A percentile compares a stretch with the other conserved stretches of the same genome.
Evolutionary conservation across 2,797 vertebrate species (phyloP).

Genomic region (Pogoniulus pusillus): DNA sequence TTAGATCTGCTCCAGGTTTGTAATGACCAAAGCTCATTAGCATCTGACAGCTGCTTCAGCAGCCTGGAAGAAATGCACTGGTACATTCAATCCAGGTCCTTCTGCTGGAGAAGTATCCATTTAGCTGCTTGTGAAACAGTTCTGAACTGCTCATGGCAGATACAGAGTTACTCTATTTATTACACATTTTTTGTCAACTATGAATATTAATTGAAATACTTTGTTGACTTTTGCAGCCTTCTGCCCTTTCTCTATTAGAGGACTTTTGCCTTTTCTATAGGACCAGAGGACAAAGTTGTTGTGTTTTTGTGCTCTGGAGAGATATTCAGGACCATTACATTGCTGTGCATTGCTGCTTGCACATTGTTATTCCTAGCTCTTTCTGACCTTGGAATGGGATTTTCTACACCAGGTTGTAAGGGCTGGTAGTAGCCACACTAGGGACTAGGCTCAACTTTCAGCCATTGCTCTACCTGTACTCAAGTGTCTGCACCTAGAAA

Average conservation of each 20-base stretch:
- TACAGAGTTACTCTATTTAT: background rate
- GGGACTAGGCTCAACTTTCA: background rate
- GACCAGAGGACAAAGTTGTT: background rate
- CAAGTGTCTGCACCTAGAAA: background rate
- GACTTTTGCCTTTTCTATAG: background rate
- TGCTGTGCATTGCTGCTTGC: background rate
- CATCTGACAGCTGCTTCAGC: conserved; percentile 61
- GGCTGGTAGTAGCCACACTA: background rate
- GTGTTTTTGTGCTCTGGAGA: background rate
- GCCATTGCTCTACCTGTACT: background rate
- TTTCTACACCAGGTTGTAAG: rapidly evolving
- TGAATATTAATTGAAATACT: background rate
- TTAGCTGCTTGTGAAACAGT: background rate
- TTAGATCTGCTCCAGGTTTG: conserved; percentile 60
- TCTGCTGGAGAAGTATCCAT: background rate
- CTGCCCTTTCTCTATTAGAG: background rate
- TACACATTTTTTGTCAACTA: background rate
- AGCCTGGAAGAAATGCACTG: conserved; percentile 20
- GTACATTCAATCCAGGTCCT: background rate
- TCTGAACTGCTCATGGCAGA: background rate
- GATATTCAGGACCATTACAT: background rate
- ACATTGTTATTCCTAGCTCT: background rate
- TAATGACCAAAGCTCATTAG: conserved; percentile 62
- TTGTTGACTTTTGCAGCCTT: background rate
- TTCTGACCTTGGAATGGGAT: background rate